phyloP scores from a whole-genome alignment of 1,140 invertebrate genomes.

The Drosophila saltans region DNA sequence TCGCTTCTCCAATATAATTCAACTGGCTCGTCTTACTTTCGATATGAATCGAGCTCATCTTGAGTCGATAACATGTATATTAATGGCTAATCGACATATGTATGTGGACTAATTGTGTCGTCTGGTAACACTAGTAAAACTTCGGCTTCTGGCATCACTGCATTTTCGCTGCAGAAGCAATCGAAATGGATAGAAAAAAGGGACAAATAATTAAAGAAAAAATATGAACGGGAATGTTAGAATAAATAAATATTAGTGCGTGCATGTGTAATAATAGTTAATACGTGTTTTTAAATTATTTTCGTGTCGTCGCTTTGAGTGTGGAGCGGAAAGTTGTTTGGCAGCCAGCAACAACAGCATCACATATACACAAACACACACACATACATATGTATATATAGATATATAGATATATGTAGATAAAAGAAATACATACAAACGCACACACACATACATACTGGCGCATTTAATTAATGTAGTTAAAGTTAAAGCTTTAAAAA shows the following conservation, averaged over 20 bases:
- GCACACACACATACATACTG: slow-evolving; percentile 46
- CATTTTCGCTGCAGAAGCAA: slow-evolving; percentile 56
- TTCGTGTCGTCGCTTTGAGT: slow-evolving; percentile 28
- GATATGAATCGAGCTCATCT: neutral
- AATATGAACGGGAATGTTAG: slow-evolving; percentile 60
- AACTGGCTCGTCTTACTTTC: too few relatives aligned
- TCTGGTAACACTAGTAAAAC: neutral
- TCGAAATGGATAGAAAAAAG: slow-evolving; percentile 51
- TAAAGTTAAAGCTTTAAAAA: slow-evolving; percentile 48
- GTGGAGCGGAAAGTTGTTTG: slow-evolving; percentile 55
- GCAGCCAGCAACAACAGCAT: slow-evolving; percentile 62
- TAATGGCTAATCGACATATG: too few relatives aligned
- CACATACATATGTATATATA: slow-evolving; percentile 51
- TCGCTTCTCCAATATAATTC: neutral
- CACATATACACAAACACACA: slow-evolving; percentile 55
- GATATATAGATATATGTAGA: slow-evolving; percentile 53
- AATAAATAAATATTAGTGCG: slow-evolving; percentile 52
- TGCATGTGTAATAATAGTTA: slow-evolving; percentile 41
- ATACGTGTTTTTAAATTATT: slow-evolving; percentile 52
- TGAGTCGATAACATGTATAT: neutral
- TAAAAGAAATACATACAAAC: slow-evolving; percentile 62
- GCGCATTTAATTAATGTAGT: slow-evolving; percentile 68
- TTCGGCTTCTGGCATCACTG: slow-evolving; percentile 18
- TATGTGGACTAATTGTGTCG: too few relatives aligned
- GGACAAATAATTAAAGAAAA: slow-evolving; percentile 65